Evolutionary conservation across 1,140 invertebrate genomes (phyloP).

Genomic region (Drosophila orena): DNA sequence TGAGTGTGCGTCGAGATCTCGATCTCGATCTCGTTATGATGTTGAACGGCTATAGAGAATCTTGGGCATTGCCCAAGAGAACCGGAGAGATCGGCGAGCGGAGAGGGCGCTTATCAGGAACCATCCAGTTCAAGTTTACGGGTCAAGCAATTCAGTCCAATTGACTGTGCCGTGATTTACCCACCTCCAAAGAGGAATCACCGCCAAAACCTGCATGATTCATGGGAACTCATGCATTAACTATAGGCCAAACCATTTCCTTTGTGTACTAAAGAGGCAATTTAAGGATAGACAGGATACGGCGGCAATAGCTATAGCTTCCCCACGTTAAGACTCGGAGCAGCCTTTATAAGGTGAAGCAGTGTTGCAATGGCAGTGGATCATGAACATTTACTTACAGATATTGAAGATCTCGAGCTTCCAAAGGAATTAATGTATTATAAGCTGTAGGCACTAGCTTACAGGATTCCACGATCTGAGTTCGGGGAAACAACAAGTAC

Average conservation of each 20-base stretch:
- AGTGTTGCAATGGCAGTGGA: neutral
- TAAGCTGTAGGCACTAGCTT: too few relatives aligned
- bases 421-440: neutral
- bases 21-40: slow-evolving; percentile 31
- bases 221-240: neutral
- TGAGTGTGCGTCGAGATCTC: slow-evolving; percentile 27
- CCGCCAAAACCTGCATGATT: neutral
- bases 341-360: neutral
- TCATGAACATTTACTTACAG: neutral
- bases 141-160: slow-evolving; percentile 5
- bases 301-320: neutral
- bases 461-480: neutral
- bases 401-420: neutral
- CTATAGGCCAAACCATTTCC: too few relatives aligned
- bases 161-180: slow-evolving; percentile 12
- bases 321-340: neutral
- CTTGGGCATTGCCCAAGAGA: slow-evolving; percentile 13
- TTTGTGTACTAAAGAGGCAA: too few relatives aligned
- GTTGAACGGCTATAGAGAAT: slow-evolving; percentile 18
- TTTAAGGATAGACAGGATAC: neutral
- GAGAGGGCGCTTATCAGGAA: slow-evolving; percentile 30
- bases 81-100: neutral
- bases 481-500: slow-evolving; percentile 4
- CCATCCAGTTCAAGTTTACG: slow-evolving; percentile 54
- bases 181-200: slow-evolving; percentile 7